Base-by-base conservation (phyloP, 2,888 invertebrate genomes). In the Synergus umbraculus region DNA sequence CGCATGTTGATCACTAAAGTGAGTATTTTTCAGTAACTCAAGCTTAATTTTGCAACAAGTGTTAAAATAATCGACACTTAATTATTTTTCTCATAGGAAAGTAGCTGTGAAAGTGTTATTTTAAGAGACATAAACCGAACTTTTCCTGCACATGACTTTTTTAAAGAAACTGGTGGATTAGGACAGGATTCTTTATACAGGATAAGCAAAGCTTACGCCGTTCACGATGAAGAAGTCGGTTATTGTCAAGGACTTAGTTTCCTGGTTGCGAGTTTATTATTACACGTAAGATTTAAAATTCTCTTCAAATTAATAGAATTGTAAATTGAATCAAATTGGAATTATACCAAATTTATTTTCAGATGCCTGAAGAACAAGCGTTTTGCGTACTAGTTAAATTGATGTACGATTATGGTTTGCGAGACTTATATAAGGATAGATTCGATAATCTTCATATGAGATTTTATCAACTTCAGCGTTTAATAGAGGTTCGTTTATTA, bases 331-430 rank as follows among this genome's bases (percentile, higher is more conserved):
- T 67, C 67, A 41, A 63, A 46, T 66, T 66, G 22, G 63, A 60
- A 76, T 79, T 79, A 60, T 12, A 60, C 12, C 22, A 3, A 60
- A 60, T 67, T 22, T 79, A 76, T 66, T 77, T 93, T 83, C 91
- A 99, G 98, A 99, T 99, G 99, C 99, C 99, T 0, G 99, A 99
- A 93, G 99, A 99, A 92, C 98, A 99, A 93, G 98, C 99, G 0
- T 99, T 99, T 92, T 98, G 98, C 91, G 96, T 99, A 18, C 93
- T 99, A 78, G 98, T 99, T 2, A 97, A 97, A 86, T 94, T 99
- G 37, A 99, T 99, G 99, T 99, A 97, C 92, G 97, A 98, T 80
- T 99, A 99, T 90, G 96, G 97, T 0, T 93, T 99, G 78, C 94
- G 99, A 54, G 98, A 99, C 92, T 94, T 99, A 69, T 99, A 99